phyloP scores from a whole-genome alignment of 1,140 invertebrate species.

The Protaetia brevitarsis region DNA sequence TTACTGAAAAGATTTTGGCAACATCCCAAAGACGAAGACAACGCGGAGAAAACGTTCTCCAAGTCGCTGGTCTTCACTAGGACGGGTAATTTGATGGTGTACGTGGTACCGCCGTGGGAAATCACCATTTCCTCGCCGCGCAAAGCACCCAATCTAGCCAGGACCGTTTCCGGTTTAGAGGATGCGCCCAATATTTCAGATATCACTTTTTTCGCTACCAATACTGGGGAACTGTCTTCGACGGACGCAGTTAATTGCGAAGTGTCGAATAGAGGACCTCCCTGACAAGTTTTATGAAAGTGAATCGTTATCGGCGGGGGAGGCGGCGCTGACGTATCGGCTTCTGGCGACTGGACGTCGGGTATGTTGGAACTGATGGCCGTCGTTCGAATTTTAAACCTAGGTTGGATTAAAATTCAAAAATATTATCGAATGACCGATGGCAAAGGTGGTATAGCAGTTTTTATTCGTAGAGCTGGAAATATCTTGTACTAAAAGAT shows the following conservation, averaged over 20 bases:
- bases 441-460: no score
- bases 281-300: conserved; percentile 51
- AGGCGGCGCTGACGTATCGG: conserved; percentile 51
- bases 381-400: conserved; percentile 2
- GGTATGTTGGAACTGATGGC: conserved; percentile 26
- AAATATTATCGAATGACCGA: no score
- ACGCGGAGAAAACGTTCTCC: conserved; percentile 37
- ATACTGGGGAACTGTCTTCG: conserved; percentile 47
- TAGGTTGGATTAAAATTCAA: neutral
- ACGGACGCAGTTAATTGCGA: conserved; percentile 48
- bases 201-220: conserved; percentile 47
- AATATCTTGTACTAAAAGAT: no score
- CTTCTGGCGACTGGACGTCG: conserved; percentile 45
- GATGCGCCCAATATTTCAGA: conserved; percentile 38
- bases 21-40: conserved; percentile 40
- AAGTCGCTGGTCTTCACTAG: conserved; percentile 37
- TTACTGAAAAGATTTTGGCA: conserved; percentile 46
- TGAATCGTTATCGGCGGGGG: conserved; percentile 46
- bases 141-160: conserved; percentile 39
- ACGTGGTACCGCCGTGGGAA: conserved; percentile 38
- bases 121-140: conserved; percentile 46
- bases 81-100: conserved; percentile 44
- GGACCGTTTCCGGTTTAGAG: conserved; percentile 42
- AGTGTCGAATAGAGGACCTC: conserved; percentile 51
- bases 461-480: no score